Percentiles rank a stretch among this genome's conserved stretches.
These are phyloP conservation scores for Pygmarrhopalites habei DNA, from an alignment of 1,140 invertebrate genomes.

Conservation along the genomic window DNA sequence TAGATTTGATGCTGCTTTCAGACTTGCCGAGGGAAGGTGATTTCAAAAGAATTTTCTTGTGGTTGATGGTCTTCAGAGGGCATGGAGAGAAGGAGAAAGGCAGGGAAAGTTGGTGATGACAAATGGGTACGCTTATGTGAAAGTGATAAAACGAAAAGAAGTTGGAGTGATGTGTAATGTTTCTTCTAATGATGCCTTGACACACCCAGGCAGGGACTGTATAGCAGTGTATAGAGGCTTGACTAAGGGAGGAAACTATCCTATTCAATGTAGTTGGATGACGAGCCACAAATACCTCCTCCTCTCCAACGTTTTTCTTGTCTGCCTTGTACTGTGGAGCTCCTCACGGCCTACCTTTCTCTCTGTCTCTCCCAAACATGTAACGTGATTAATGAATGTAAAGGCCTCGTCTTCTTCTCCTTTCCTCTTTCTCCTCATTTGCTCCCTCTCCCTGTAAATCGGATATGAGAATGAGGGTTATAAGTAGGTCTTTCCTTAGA, in stretches of 20 bases:
- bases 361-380: not conserved
- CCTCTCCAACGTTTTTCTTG: not conserved
- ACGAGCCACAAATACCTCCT: too few species aligned
- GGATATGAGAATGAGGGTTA: not conserved
- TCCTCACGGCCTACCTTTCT: not conserved
- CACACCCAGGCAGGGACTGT: too few species aligned
- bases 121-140: slow-evolving; percentile 25
- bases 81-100: slow-evolving; percentile 1
- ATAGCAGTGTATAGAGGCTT: too few species aligned
- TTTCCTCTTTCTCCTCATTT: slow-evolving; percentile 26
- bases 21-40: too few species aligned
- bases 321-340: not conserved
- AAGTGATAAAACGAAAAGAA: slow-evolving; percentile 26
- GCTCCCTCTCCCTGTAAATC: slow-evolving; percentile 7
- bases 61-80: not conserved
- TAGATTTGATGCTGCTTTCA: too few species aligned
- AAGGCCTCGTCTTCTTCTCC: slow-evolving; percentile 11
- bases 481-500: not conserved
- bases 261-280: too few species aligned
- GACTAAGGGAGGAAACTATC: too few species aligned
- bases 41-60: not conserved
- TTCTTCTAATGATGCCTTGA: slow-evolving; percentile 24
- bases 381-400: slow-evolving; percentile 27
- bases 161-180: slow-evolving; percentile 20
- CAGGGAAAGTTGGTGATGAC: slow-evolving; percentile 11